These are phyloP conservation scores for Pristionchus exspectatus DNA, from an alignment of 2,888 invertebrate species.

Conservation along the genomic window DNA sequence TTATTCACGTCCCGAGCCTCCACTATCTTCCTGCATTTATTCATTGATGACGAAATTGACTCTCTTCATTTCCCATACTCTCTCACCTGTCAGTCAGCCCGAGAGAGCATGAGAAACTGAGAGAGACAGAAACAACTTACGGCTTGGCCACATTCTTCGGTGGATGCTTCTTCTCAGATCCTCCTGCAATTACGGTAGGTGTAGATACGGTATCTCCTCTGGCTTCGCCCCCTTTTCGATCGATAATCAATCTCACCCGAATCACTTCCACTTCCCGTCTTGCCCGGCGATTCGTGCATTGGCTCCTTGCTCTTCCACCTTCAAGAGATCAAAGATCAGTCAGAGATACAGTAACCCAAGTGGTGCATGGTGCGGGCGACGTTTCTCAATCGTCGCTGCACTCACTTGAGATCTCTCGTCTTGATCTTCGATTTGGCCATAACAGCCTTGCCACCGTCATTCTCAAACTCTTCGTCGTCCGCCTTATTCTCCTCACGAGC, in stretches of 20 bases:
- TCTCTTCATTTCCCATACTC: background rate
- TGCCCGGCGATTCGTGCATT: background rate
- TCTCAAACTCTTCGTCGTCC: slow-evolving; percentile 38
- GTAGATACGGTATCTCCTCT: background rate
- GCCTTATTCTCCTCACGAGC: slow-evolving; percentile 1
- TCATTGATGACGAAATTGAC: background rate
- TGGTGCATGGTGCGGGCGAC: too few species aligned
- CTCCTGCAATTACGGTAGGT: background rate
- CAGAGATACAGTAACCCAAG: background rate
- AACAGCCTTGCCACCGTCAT: background rate
- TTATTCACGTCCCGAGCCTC: slow-evolving; percentile 48
- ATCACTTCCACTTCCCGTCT: slow-evolving; percentile 13
- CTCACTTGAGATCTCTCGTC: slow-evolving; percentile 36
- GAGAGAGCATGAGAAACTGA: background rate
- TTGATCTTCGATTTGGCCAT: slow-evolving; percentile 43
- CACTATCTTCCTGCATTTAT: background rate
- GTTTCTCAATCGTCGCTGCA: too few species aligned
- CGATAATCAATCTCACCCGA: background rate
- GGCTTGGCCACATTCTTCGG: background rate
- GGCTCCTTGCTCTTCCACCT: background rate
- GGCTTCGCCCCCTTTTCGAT: background rate
- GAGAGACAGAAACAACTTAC: background rate
- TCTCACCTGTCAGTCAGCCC: background rate
- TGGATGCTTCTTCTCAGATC: background rate
- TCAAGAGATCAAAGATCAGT: background rate